Evolutionary conservation across 2,888 invertebrate genomes (phyloP), one percentile per base, ranked within the genome.

Genomic region (Chloromyia formosa): DNA sequence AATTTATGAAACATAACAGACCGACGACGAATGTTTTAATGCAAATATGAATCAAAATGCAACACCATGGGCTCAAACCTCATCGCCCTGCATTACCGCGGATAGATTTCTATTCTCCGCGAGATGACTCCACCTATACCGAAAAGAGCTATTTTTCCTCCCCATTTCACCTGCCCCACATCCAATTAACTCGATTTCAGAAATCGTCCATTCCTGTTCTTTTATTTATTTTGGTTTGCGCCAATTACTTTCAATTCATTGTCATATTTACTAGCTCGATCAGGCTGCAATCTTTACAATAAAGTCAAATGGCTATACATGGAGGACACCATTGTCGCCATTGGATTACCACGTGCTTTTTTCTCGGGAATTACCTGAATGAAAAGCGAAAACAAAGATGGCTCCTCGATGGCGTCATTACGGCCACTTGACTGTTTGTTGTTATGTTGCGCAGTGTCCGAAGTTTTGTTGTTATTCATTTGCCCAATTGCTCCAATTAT

Each of bases 401-500:
- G 66, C 45, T 66, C 45, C 49, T 18, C 20, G 12, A 66, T 49
- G 49, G 66, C 49, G 49, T 66, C 49, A 49, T 45, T 62, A n/a
- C 20, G 16, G 5, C 16, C 3, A 4, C 3, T 10, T 12, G 14
- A 4, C 5, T 56, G 10, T 16, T 18, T 56, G 62, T 40, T 16
- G 40, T 40, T 16, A 16, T 53, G 5, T 9, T 45, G 66, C 27
- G 27, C 7, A 4, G 27, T 35, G 2, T 7, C 3, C 27, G 2
- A 2, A 2, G 27, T 35, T 4, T 35, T 35, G 27, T 23, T 20
- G 53, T 69, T 54, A 40, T 23, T 71, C 69, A 69, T 69, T 69
- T 56, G 56, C 12, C 56, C 56, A 71, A 71, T 71, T 58, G 71
- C 71, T 56, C 42, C 71, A 71, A 56, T 71, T 71, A 58, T 56